A percentile compares a stretch with the other conserved stretches of the same genome.
phyloP scores from a whole-genome alignment of 2,888 invertebrate species.

The Cantharis nigra region DNA sequence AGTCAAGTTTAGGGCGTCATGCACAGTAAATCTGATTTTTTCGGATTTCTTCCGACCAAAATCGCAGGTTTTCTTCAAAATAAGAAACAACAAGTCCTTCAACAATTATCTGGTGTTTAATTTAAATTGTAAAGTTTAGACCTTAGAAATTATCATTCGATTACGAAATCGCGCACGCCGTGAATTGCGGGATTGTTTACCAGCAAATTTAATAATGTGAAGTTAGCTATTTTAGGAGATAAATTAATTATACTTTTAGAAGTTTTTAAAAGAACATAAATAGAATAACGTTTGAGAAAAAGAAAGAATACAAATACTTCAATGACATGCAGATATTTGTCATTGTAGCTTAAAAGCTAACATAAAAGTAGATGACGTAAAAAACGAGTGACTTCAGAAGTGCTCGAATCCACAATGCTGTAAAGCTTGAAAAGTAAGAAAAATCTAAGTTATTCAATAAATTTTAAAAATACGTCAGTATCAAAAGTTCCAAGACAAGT shows the following conservation, averaged over 20 bases:
- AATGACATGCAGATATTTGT: not conserved
- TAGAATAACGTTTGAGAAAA: not conserved
- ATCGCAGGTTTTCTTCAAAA: no score
- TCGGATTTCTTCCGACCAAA: no score
- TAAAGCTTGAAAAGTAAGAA: not conserved
- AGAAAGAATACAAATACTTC: not conserved
- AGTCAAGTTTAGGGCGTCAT: no score
- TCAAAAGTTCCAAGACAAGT: not conserved
- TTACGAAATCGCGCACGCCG: no score
- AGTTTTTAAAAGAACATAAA: not conserved
- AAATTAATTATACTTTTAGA: not conserved
- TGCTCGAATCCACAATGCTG: not conserved
- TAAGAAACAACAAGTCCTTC: no score
- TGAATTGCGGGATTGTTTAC: no score
- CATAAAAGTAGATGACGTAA: not conserved
- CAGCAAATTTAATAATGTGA: not conserved
- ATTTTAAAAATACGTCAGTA: not conserved
- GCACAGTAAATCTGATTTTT: no score
- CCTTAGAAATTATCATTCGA: no score
- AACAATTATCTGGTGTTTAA: no score
- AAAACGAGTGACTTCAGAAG: not conserved
- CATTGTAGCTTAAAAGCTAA: not conserved
- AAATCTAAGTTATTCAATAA: not conserved
- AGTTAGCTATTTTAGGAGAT: not conserved
- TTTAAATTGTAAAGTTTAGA: no score